Evolutionary conservation across 2,888 invertebrate species (phyloP), one percentile per base, ranked within the genome.

Genomic region (Thereva unica): DNA sequence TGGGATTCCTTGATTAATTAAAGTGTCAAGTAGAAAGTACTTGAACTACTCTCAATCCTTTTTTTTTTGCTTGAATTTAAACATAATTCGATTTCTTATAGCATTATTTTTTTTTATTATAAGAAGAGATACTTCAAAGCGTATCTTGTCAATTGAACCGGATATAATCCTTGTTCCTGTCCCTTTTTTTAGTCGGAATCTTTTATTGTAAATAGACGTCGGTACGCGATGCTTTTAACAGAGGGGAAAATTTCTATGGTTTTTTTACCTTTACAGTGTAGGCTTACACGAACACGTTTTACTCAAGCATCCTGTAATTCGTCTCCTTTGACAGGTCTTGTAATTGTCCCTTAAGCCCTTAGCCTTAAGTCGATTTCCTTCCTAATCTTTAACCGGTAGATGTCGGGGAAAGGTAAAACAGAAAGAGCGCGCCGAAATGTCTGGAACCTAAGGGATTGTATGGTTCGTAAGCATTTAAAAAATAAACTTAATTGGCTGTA

Each of bases 161-260:
- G 56, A 56, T 56, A 34, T 23, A 56, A 44, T 41, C 56, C 56
- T 56, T 44, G 44, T 56, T 56, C 40, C 38, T 40, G 42, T 55
- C 6, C 40, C 23, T 40, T 41, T 23, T 53, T 37, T 10, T 38
- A 53, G 53, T 38, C 12, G 8, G 35, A 35, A 34, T 35, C 53
- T n/a, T 35, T 53, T 53, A n/a, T 37, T 8, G 23, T 23, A 23
- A 23, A 23, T 23, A 23, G 23, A 23, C 23, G 23, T 2, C 37
- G 53, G 35, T 53, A 34, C 53, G 9, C 38, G 53, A 2, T 53
- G 37, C 2, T 23, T 23, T 23, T 23, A 23, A 23, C 23, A 23
- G 23, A 23, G 23, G 23, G 23, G 53, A 53, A 35, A 53, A 53
- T 53, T 38, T 38, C 37, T 9, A 10, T 7, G 53, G 53, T 9